A percentile compares a stretch with the other conserved stretches of the same genome.
These are phyloP conservation scores for Ametastegia equiseti DNA, from an alignment of 2,888 invertebrate genomes.

Conservation along the genomic window DNA sequence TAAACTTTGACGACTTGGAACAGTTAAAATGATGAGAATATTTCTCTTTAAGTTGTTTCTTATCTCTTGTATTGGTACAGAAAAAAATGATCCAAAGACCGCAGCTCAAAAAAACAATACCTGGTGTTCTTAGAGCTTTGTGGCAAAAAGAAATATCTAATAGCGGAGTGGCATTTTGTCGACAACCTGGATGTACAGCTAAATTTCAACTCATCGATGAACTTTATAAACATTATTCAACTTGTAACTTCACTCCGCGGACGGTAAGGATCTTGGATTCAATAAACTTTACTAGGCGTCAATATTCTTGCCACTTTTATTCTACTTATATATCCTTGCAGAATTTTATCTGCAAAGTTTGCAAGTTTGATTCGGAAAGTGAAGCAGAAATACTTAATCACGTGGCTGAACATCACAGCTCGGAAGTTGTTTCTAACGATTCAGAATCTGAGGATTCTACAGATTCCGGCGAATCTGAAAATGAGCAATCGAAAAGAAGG, in stretches of 20 bases:
- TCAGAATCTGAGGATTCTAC: conserved; percentile 56
- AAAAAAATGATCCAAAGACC: conserved; percentile 56
- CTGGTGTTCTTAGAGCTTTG: conserved; percentile 59
- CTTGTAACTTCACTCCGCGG: conserved; percentile 65
- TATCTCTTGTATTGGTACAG: conserved; percentile 52
- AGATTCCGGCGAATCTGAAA: conserved; percentile 48
- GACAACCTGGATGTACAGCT: conserved; percentile 65
- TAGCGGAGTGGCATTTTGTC: conserved; percentile 62
- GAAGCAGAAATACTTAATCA: conserved; percentile 65
- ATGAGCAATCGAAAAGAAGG: background rate
- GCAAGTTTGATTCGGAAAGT: conserved; percentile 61
- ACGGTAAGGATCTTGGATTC: conserved; percentile 18
- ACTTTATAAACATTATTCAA: conserved; percentile 67
- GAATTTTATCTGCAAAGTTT: conserved; percentile 69
- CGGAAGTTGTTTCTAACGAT: conserved; percentile 47
- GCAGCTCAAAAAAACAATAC: conserved; percentile 57
- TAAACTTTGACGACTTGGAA: conserved; percentile 9
- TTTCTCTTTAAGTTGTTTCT: conserved; percentile 37
- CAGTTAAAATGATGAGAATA: background rate
- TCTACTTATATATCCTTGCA: conserved; percentile 49
- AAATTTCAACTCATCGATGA: conserved; percentile 61
- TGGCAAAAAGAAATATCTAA: conserved; percentile 65
- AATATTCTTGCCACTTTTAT: background rate
- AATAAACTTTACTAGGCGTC: background rate
- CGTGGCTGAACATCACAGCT: conserved; percentile 62